Percentiles rank a stretch among this genome's conserved stretches.
Conservation (phyloP, 1,140 invertebrate genomes). For the Microplitis mediator region DNA sequence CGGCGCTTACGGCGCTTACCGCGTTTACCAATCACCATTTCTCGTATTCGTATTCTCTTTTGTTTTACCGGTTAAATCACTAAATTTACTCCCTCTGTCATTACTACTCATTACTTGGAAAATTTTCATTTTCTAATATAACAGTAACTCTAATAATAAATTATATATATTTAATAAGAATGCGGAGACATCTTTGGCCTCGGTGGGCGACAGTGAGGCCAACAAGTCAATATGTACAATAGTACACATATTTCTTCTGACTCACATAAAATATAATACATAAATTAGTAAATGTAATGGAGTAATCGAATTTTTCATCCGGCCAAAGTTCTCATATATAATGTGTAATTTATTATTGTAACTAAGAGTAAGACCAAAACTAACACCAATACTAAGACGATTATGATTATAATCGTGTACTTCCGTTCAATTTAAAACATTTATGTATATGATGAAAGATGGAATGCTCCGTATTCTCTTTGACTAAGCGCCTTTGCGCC, state of each 20-base stretch:
- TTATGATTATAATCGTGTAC: no score
- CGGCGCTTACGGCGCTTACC: no score
- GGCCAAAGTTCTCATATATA: no score
- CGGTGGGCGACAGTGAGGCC: conserved; percentile 5
- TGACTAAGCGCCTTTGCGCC: neutral
- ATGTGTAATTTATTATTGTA: no score
- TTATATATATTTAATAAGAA: conserved; percentile 4
- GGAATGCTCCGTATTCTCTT: neutral
- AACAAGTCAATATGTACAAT: neutral
- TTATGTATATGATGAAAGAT: neutral
- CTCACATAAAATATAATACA: neutral
- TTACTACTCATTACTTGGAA: no score
- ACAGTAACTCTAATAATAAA: no score
- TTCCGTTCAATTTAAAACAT: conserved; percentile 29
- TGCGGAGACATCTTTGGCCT: conserved; percentile 22
- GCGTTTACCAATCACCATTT: neutral
- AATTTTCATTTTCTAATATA: no score
- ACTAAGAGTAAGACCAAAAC: no score
- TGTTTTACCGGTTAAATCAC: neutral
- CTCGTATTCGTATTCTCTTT: neutral
- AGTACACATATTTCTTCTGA: conserved; percentile 2
- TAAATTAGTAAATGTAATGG: no score
- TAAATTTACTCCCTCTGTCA: no score
- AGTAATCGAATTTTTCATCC: neutral
- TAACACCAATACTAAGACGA: neutral